Evolutionary conservation across 2,113 vertebrate species (phyloP).

Genomic region (Platycercus adscitus): DNA sequence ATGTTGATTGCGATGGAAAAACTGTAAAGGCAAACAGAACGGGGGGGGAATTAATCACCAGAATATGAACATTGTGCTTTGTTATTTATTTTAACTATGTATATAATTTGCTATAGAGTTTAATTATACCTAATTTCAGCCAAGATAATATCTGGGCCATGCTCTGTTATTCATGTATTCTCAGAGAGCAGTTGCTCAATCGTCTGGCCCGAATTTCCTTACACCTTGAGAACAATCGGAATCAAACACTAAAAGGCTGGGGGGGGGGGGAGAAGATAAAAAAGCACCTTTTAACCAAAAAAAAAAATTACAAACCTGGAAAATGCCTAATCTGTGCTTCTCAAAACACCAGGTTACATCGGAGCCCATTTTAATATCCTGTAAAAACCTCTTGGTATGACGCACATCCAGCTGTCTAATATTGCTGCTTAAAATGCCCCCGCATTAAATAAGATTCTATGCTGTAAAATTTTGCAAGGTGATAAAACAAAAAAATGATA

Average conservation of each 20-base stretch:
- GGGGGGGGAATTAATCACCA: neutral
- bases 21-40: slow-evolving; percentile 54
- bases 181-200: slow-evolving; percentile 54
- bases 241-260: slow-evolving; percentile 19
- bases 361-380: slow-evolving; percentile 78
- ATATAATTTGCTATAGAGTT: slow-evolving; percentile 39
- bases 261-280: neutral
- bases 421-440: slow-evolving; percentile 76
- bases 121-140: slow-evolving; percentile 62
- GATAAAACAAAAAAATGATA: slow-evolving; percentile 82
- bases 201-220: slow-evolving; percentile 27
- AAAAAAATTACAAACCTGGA: slow-evolving; percentile 54
- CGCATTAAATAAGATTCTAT: slow-evolving; percentile 78
- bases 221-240: slow-evolving; percentile 49
- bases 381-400: slow-evolving; percentile 69
- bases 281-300: neutral
- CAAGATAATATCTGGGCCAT: slow-evolving; percentile 21
- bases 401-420: slow-evolving; percentile 78
- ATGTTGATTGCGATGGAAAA: slow-evolving; percentile 41
- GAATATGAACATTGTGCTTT: slow-evolving; percentile 30
- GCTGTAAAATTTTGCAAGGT: slow-evolving; percentile 80
- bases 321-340: slow-evolving; percentile 66
- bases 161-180: slow-evolving; percentile 27
- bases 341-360: slow-evolving; percentile 73
- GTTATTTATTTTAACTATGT: slow-evolving; percentile 59